phyloP scores from a whole-genome alignment of 2,888 invertebrate genomes.

The Synanthedon tipuliformis region DNA sequence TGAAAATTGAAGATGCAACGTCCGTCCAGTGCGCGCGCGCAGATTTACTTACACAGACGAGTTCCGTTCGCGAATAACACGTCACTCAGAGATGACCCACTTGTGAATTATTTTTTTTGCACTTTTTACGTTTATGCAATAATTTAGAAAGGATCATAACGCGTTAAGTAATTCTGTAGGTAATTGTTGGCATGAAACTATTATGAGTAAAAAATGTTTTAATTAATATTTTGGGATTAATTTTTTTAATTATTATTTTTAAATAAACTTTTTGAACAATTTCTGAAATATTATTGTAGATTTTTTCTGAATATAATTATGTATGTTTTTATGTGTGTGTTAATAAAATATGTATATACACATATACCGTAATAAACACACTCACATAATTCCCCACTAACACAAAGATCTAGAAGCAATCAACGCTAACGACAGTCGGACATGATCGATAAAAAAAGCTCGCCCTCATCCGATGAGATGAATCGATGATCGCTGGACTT shows the following conservation, averaged over 20 bases:
- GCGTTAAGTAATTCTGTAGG: constrained; percentile 14
- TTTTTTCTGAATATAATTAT: too few relatives aligned
- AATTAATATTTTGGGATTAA: background rate
- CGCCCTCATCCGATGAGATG: constrained; percentile 31
- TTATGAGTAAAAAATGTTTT: background rate
- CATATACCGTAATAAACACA: background rate
- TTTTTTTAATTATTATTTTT: background rate
- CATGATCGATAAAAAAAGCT: constrained; percentile 31
- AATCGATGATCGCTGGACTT: constrained; percentile 37
- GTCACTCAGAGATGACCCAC: constrained; percentile 17
- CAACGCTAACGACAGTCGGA: constrained; percentile 16
- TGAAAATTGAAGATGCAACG: background rate
- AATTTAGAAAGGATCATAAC: constrained; percentile 15
- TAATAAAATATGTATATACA: background rate
- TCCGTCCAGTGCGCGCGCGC: constrained; percentile 1
- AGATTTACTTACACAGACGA: constrained; percentile 5
- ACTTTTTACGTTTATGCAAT: constrained; percentile 18
- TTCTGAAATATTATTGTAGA: background rate
- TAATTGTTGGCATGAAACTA: background rate
- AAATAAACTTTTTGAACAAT: background rate
- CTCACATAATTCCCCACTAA: constrained; percentile 1
- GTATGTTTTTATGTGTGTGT: too few relatives aligned
- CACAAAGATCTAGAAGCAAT: constrained; percentile 15
- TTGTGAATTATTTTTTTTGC: constrained; percentile 7
- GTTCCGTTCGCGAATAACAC: constrained; percentile 24